Evolutionary conservation across 2,888 invertebrate genomes (phyloP), one percentile per base, ranked within the genome.

Genomic region (Charanyca ferruginea): DNA sequence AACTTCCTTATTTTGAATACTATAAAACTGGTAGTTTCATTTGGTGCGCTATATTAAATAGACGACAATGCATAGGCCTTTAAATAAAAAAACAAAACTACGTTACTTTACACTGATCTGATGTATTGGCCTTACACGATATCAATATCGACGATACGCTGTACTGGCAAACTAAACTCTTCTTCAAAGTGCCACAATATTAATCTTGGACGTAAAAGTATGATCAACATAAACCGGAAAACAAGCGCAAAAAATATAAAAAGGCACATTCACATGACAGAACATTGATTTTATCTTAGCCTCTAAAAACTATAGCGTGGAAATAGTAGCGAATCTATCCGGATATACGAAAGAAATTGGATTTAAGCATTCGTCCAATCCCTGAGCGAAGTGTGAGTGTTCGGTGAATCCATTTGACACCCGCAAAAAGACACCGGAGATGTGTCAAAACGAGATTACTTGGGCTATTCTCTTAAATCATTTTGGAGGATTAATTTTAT

Each of bases 311-410:
- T 69, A 63, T 77, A 77, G 7, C 62, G 54, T 51, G 22, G 55
- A 62, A 67, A 62, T 42, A 62, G 45, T 57, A 65, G 55, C 47
- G 66, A 63, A 67, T 67, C 62, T 60, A 71, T 62, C 66, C 75
- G 72, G 73, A 77, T 64, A 80, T 71, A 51, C 58, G 57, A 72
- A 80, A 76, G 69, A 83, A 85, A 85, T 85, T 84, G 74, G 73
- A 84, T 83, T 84, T 80, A 79, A 85, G 73, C 71, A 75, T 80
- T 73, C 75, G 71, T 76, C 69, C 83, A 77, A 79, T 84, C 73
- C 66, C 63, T 20, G 57, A 64, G 64, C 64, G 51, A 68, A 65
- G 47, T 71, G 64, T 67, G 69, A 80, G 67, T 71, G 64, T 57
- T 61, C 60, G 32, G 2, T 11, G 47, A 64, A 67, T 74, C 61